phyloP scores from a whole-genome alignment of 2,888 invertebrate species.

The Pachymerium ferrugineum region DNA sequence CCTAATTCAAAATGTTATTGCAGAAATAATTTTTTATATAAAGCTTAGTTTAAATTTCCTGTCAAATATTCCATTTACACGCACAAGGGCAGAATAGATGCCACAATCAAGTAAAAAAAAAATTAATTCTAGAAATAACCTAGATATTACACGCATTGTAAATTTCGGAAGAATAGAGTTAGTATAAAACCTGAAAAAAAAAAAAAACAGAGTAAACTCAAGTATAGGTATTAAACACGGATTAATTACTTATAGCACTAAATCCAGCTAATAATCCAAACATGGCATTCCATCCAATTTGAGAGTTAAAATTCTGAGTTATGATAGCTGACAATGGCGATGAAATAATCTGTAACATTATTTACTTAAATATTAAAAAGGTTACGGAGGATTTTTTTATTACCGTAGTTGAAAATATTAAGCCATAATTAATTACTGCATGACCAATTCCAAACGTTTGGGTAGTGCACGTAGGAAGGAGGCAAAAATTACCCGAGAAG shows the following conservation, averaged over 20 bases:
- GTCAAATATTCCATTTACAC: too few relatives aligned
- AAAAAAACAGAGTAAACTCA: neutral
- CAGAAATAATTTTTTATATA: too few relatives aligned
- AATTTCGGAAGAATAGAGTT: neutral
- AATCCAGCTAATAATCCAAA: conserved; percentile 42
- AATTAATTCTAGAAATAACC: too few relatives aligned
- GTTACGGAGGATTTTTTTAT: neutral
- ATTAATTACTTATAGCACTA: conserved; percentile 28
- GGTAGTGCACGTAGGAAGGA: conserved; percentile 46
- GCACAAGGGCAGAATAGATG: too few relatives aligned
- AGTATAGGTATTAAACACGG: neutral
- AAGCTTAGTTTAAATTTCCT: too few relatives aligned
- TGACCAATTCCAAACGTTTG: conserved; percentile 46
- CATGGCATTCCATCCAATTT: conserved; percentile 44
- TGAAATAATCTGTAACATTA: conserved; percentile 11
- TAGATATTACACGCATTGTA: neutral
- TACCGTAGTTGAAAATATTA: conserved; percentile 44
- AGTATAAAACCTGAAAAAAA: neutral
- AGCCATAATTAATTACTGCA: conserved; percentile 44
- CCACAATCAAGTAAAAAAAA: too few relatives aligned
- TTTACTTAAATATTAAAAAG: conserved; percentile 35
- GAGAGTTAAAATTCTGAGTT: conserved; percentile 40
- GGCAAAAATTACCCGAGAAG: conserved; percentile 45
- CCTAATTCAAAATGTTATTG: too few relatives aligned
- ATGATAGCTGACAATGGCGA: conserved; percentile 41